A percentile compares a stretch with the other conserved stretches of the same genome.
Conservation (phyloP, 2,113 vertebrate species). For the Ploceus nigricollis region DNA sequence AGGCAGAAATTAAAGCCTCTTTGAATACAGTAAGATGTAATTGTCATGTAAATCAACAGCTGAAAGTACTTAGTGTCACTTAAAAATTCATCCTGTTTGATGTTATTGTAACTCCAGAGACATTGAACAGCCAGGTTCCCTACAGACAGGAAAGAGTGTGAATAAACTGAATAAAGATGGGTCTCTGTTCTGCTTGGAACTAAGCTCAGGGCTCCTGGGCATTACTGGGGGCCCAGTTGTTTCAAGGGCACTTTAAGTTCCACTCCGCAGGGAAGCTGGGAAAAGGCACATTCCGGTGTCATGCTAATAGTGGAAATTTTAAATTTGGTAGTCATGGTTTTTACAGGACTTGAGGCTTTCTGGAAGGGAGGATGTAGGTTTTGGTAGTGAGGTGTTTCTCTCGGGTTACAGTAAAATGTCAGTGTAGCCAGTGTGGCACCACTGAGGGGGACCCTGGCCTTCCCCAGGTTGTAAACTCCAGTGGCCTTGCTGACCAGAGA, state of each 20-base stretch:
- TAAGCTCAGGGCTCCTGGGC: background rate
- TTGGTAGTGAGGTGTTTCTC: background rate
- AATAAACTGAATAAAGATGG: background rate
- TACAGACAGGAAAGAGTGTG: background rate
- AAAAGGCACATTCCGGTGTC: rapidly evolving
- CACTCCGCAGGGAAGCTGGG: no score
- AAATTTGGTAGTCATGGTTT: background rate
- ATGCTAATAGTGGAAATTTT: background rate
- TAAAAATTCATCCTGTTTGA: background rate
- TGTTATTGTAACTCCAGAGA: background rate
- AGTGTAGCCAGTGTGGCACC: no score
- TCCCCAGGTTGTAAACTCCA: background rate
- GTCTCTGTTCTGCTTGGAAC: background rate
- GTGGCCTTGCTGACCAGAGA: background rate
- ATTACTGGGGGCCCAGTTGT: background rate
- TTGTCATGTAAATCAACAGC: background rate
- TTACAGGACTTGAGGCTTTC: no score
- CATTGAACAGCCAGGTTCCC: background rate
- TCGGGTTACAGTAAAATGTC: background rate
- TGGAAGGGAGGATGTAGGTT: background rate
- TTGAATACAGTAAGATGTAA: background rate
- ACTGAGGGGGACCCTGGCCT: background rate
- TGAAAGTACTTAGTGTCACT: background rate
- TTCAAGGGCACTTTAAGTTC: background rate
- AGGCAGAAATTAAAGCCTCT: background rate